Evolutionary conservation across 1,140 invertebrate genomes (phyloP), one percentile per base, ranked within the genome.

Genomic region (Tribolium castaneum): DNA sequence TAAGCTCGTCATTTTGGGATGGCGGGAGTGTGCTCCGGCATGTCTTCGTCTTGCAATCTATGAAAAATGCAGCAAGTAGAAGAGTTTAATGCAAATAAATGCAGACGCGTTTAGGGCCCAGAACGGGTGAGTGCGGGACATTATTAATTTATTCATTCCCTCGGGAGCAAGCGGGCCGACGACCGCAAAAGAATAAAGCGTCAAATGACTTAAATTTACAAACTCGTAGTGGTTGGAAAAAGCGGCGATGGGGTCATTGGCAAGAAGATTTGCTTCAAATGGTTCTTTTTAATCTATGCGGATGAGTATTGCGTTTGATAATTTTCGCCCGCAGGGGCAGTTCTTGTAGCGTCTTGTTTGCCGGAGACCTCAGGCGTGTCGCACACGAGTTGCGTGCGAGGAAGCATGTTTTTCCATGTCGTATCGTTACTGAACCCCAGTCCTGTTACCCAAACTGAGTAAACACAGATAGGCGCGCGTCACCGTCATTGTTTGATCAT

Each of bases 401-500:
- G 70, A 78, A 73, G 13, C 59, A 54, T 78, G 77, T 78, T 71
- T 78, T 74, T 78, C 14, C 77, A 71, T 73, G 19, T 71, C 62
- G 77, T 75, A 79, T 79, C 77, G 72, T 76, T 66, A 70, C 70
- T 72, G 76, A 80, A 78, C 34, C 70, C 71, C 62, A 75, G 59
- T 66, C 51, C 77, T 66, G 72, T 73, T 62, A 71, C 73, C 80
- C 78, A 81, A 80, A 78, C 82, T 82, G 83, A 50, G 82, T 83
- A 83, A 84, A 84, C 83, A 84, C 77, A 84, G 84, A 85, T 85
- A 85, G 83, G 83, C 82, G 71, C 62, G 78, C 80, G 83, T 79
- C 82, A 82, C 78, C 78, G 72, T 80, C 81, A 82, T 80, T 85
- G 84, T 85, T 85, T 85, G 84, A 84, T 85, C 82, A 85, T 85